Base-by-base conservation (phyloP, 2,888 invertebrate genomes). In the Nomada hirtipes region DNA sequence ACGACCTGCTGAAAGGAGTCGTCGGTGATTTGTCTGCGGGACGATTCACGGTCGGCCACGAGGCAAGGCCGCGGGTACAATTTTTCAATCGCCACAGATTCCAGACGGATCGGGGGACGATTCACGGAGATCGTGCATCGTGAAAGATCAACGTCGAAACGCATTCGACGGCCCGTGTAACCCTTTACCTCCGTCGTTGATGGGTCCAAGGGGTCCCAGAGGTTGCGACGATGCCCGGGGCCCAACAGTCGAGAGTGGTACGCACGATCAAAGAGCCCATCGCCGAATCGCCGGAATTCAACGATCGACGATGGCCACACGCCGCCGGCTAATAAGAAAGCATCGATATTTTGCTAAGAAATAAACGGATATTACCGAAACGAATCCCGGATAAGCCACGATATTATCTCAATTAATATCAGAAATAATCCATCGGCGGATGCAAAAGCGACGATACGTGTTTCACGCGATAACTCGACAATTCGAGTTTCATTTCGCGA, bases 201-300 rank as follows among this genome's bases (percentile, higher is more conserved):
- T 71, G 79, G 78, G 78, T 50, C 77, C 78, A 63, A 75, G 64
- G 82, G 87, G 88, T 87, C 84, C 79, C 84, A 85, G 65, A 88
- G 88, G 88, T 88, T 88, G 85, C 86, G 76, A 82, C 76, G 82
- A 61, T 52, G 85, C 88, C 88, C 79, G 65, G 79, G 86, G 86
- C 79, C 60, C 11, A 55, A 29, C 61, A 65, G 71, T 80, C 74
- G 67, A 74, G 68, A 80, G 68, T 85, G 82, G 81, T 86, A 82
- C 81, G 82, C 82, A 88, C 88, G 88, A 88, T 88, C 88, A 88
- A 88, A 88, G 88, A 85, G 84, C 85, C 83, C 82, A 88, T 86
- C 80, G 87, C 88, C 88, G 88, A 88, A 88, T 88, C 87, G 86
- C 84, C 77, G 82, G 81, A 87, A 86, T 81, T 86, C 82, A 69